Conservation (phyloP, 2,888 invertebrate genomes). For the Stratiomys singularior region DNA sequence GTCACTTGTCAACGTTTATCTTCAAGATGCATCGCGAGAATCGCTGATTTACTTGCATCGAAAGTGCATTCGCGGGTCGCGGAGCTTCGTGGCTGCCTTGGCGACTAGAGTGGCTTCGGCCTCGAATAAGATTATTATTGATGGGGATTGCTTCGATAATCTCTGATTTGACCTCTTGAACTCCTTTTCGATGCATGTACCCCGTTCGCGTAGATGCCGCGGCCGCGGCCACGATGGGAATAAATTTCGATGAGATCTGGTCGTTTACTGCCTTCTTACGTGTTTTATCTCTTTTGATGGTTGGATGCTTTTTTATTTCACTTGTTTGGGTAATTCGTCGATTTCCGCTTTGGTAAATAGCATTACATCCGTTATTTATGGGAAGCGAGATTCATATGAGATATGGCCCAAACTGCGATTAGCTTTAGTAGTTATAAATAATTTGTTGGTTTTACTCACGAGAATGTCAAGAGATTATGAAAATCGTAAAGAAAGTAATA, state of each 20-base stretch:
- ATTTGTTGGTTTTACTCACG: not conserved
- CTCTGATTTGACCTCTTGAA: conserved; percentile 20
- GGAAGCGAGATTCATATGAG: not conserved
- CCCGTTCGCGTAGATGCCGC: not conserved
- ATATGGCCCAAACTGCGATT: not conserved
- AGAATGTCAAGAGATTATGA: conserved; percentile 2
- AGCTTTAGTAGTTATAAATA: not conserved
- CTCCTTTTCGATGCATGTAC: not conserved
- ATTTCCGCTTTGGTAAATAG: conserved; percentile 19
- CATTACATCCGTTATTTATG: conserved; percentile 14
- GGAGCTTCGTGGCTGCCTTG: not conserved
- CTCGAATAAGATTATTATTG: conserved; percentile 20
- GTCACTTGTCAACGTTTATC: not conserved
- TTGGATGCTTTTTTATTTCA: no score
- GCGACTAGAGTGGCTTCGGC: not conserved
- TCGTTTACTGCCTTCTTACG: not conserved
- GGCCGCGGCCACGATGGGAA: not conserved
- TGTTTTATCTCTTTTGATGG: not conserved
- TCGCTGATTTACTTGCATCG: not conserved
- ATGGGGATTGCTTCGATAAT: conserved; percentile 23
- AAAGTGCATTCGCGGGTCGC: not conserved
- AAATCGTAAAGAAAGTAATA: not conserved
- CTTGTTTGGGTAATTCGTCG: not conserved
- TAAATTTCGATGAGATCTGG: not conserved
- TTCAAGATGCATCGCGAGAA: conserved; percentile 5